A percentile compares a stretch with the other conserved stretches of the same genome.
phyloP scores from a whole-genome alignment of 2,888 invertebrate species.

The Sipha maydis region DNA sequence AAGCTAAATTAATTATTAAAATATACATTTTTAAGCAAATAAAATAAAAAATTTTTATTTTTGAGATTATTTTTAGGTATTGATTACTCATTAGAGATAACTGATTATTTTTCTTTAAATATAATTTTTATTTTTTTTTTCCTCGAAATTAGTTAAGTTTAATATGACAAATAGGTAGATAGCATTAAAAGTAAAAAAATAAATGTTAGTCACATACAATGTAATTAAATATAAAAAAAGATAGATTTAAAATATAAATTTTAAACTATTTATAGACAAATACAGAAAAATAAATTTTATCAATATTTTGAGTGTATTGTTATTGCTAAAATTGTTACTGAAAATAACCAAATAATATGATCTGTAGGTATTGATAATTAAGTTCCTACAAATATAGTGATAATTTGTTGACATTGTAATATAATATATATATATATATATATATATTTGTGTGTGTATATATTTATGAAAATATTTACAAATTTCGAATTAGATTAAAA shows the following conservation, averaged over 20 bases:
- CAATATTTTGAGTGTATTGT: not conserved
- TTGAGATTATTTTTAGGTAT: not conserved
- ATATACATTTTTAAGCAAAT: not conserved
- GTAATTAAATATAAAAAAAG: not conserved
- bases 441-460: too few species aligned
- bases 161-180: not conserved
- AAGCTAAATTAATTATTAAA: too few species aligned
- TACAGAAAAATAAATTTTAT: not conserved
- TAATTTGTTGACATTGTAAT: too few species aligned
- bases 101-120: not conserved
- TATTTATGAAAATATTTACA: too few species aligned
- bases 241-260: not conserved
- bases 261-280: not conserved
- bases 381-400: too few species aligned
- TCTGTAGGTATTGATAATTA: too few species aligned
- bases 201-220: not conserved
- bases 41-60: not conserved
- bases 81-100: not conserved
- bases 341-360: too few species aligned
- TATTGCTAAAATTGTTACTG: not conserved
- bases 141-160: not conserved
- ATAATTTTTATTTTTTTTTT: not conserved
- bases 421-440: too few species aligned
- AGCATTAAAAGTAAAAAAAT: not conserved
- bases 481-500: too few species aligned